Evolutionary conservation across 30 jellyfish, hydroid and myxozoan genomes (phyloP), one percentile per base, ranked within the genome.

Genomic region (Cassiopea xamachana): DNA sequence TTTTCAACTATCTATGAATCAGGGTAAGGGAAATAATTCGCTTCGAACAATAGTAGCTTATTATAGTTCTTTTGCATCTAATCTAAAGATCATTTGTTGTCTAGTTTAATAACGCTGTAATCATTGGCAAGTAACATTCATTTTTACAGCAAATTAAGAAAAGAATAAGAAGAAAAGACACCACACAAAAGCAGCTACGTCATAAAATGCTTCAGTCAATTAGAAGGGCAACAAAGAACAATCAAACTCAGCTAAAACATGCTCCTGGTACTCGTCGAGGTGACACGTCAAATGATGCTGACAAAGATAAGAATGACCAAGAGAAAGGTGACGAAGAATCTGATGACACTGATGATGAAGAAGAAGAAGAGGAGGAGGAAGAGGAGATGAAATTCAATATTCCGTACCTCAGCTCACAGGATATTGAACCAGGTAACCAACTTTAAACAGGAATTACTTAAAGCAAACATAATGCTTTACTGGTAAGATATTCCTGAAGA

Each of bases 381-480:
- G 85, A 64, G 55, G 91, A 90, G 14, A 69, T 75, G 87, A 79
- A 67, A 9, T 87, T 87, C 84, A 75, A 69, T 6, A 62, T 87
- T 45, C 94, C 94, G 1, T 87, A 59, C 59, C 75, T 87, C 1
- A 87, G 83, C 70, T 73, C 88, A 2, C 90, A 69, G 68, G 89
- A 60, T 39, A 87, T 87, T 17, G 18, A 62, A 18, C 85, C 64
- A 87, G 94, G 94, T 87, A 19, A 47, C 45, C 12, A 3, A 55
- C 64, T 55, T 55, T 10, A 55, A 55, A 55, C 7, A 55, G 64
- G 39, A 27, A 27, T 27, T 27, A 27, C 39, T 27, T 27, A 27
- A 27, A 27, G 39, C 39, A 27, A 27, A 27, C 39, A 27, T 27
- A 27, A 27, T 55, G 64, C 12, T 55, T 6, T 6, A 10, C 7